A percentile compares a stretch with the other conserved stretches of the same genome.
phyloP scores from a whole-genome alignment of 2,888 invertebrate species.

The Colostygia pectinataria region DNA sequence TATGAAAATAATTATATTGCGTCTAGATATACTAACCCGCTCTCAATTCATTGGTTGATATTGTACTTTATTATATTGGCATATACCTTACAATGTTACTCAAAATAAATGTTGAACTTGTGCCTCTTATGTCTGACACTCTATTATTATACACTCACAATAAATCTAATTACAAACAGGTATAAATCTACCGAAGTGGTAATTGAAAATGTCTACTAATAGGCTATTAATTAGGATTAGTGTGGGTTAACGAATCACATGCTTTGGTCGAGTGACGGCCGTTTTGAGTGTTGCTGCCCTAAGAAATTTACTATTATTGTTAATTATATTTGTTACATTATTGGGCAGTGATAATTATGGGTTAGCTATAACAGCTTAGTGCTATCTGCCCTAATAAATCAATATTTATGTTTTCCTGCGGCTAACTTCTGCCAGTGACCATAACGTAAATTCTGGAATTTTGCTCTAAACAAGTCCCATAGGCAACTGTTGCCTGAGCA shows the following conservation, averaged over 20 bases:
- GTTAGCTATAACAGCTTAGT: not conserved
- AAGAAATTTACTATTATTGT: constrained; percentile 21
- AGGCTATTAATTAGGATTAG: constrained; percentile 77
- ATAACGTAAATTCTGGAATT: too few species aligned
- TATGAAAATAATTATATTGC: too few species aligned
- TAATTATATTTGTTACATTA: constrained; percentile 12
- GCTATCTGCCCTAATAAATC: too few species aligned
- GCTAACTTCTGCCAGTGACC: too few species aligned
- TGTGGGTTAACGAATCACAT: constrained; percentile 67
- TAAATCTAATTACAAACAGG: constrained; percentile 24
- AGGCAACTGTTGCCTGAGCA: too few species aligned
- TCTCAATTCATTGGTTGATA: too few species aligned
- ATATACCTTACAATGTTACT: too few species aligned
- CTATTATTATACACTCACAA: constrained; percentile 20
- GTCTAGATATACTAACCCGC: too few species aligned
- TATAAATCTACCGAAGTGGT: constrained; percentile 71
- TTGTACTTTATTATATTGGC: too few species aligned
- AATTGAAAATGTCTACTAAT: constrained; percentile 77
- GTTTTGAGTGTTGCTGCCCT: constrained; percentile 43
- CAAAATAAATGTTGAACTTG: constrained; percentile 1
- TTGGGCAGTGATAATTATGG: constrained; percentile 10
- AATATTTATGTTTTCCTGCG: too few species aligned
- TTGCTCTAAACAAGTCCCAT: too few species aligned
- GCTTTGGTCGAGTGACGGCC: constrained; percentile 46
- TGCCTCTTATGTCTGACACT: constrained; percentile 6